Evolutionary conservation across 2,888 invertebrate species (phyloP).

Genomic region (Gastrophysa polygoni): DNA sequence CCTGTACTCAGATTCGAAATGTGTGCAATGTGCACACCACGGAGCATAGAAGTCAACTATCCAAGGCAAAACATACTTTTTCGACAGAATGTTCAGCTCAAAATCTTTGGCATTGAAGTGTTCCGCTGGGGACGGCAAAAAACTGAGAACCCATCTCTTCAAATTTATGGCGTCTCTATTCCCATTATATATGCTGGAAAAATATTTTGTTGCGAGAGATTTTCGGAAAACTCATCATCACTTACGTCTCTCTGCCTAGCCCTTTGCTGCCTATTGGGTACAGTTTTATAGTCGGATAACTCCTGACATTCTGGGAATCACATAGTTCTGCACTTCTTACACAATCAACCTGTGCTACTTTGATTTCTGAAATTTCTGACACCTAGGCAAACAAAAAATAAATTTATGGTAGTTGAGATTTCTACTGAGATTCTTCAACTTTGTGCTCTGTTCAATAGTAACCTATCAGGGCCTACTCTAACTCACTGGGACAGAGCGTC

Average conservation of each 20-base stretch:
- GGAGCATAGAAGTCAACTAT: constrained; percentile 73
- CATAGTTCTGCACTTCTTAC: constrained; percentile 65
- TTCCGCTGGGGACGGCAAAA: constrained; percentile 65
- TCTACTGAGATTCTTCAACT: neutral
- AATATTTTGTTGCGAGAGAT: constrained; percentile 12
- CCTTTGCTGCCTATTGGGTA: constrained; percentile 66
- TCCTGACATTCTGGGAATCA: constrained; percentile 63
- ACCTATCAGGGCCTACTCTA: too few relatives aligned
- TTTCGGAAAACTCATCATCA: neutral
- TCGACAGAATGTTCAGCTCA: constrained; percentile 59
- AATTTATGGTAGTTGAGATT: neutral
- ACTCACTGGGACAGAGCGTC: too few relatives aligned
- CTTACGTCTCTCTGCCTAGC: constrained; percentile 59
- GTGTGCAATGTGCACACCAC: constrained; percentile 69
- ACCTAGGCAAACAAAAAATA: constrained; percentile 51
- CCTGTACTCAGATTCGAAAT: constrained; percentile 72
- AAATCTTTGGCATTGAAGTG: constrained; percentile 59
- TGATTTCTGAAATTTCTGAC: constrained; percentile 59
- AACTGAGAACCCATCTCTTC: constrained; percentile 67
- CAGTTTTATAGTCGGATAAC: constrained; percentile 72
- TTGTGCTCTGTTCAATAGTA: neutral
- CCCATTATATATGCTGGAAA: constrained; percentile 64
- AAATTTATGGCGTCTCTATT: constrained; percentile 68
- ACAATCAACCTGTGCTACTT: constrained; percentile 73
- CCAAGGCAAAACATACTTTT: constrained; percentile 58